phyloP scores from a whole-genome alignment of 2,113 vertebrate genomes.

The Petroica traversi region DNA sequence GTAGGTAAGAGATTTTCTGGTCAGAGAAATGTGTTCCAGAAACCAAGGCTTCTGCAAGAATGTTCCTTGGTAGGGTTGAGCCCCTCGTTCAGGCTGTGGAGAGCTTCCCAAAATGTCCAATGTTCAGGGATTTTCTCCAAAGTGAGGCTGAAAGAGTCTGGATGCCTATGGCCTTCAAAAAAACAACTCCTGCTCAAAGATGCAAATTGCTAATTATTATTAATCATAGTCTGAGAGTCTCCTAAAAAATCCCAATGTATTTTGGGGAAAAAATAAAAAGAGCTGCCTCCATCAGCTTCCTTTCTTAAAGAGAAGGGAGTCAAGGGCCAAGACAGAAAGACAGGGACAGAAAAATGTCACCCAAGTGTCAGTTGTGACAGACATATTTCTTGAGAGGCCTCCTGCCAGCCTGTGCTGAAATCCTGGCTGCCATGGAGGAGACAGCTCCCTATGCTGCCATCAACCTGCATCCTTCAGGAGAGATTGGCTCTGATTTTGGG shows the following conservation, averaged over 20 bases:
- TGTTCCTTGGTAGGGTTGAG: not conserved
- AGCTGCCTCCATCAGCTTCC: not conserved
- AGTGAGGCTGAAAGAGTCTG: not conserved
- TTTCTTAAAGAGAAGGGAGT: not conserved
- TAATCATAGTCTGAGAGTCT: not conserved
- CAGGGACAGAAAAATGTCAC: not conserved
- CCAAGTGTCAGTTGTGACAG: not conserved
- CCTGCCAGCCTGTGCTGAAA: not conserved
- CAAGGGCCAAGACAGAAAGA: not conserved
- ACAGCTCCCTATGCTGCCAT: not conserved
- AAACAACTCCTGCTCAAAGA: not conserved
- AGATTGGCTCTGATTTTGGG: not conserved
- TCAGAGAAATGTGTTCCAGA: not conserved
- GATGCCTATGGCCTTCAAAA: not conserved
- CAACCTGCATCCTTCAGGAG: not conserved
- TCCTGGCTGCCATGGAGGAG: not conserved
- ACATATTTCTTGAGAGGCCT: rapidly evolving
- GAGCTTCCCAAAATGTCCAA: not conserved
- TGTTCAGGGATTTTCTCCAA: not conserved
- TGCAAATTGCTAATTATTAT: not conserved
- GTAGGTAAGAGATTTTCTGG: not conserved
- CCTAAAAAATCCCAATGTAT: not conserved
- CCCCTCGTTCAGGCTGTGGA: not conserved
- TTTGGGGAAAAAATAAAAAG: not conserved
- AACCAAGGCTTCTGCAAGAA: not conserved